phyloP scores from a whole-genome alignment of 2,113 vertebrate genomes.

The Halichoerus grypus region DNA sequence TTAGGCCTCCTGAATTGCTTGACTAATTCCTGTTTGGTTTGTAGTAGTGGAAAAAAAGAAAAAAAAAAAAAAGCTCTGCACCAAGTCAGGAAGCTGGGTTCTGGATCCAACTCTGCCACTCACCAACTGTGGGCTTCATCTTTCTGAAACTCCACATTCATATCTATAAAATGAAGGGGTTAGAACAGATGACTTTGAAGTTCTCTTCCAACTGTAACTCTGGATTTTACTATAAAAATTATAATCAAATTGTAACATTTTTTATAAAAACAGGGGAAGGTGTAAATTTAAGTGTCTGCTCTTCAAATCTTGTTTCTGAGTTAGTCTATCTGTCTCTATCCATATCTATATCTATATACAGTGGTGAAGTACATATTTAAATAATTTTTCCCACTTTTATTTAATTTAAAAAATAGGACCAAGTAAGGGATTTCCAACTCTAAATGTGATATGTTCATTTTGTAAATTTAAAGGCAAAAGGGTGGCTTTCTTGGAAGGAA shows the following conservation, averaged over 20 bases:
- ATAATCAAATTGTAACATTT: neutral
- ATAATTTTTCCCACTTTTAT: neutral
- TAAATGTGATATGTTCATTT: slow-evolving; percentile 13
- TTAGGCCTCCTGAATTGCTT: slow-evolving; percentile 6
- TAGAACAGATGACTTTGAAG: neutral
- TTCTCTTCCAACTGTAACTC: neutral
- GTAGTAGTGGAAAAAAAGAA: neutral
- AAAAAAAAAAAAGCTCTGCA: neutral
- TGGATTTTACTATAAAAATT: neutral
- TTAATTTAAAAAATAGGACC: neutral
- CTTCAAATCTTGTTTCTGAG: neutral
- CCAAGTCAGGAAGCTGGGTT: neutral
- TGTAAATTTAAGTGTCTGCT: neutral
- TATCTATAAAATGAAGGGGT: neutral
- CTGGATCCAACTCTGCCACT: neutral
- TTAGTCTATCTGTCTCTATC: neutral
- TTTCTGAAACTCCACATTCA: neutral
- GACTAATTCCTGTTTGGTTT: slow-evolving; percentile 35
- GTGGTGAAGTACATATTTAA: neutral
- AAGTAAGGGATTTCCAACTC: neutral
- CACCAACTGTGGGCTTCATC: neutral
- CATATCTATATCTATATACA: neutral
- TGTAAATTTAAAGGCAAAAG: neutral
- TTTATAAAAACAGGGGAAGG: neutral
- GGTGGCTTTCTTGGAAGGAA: neutral